Conservation (phyloP, 1,140 invertebrate genomes). For the Ptiloglossa arizonensis region DNA sequence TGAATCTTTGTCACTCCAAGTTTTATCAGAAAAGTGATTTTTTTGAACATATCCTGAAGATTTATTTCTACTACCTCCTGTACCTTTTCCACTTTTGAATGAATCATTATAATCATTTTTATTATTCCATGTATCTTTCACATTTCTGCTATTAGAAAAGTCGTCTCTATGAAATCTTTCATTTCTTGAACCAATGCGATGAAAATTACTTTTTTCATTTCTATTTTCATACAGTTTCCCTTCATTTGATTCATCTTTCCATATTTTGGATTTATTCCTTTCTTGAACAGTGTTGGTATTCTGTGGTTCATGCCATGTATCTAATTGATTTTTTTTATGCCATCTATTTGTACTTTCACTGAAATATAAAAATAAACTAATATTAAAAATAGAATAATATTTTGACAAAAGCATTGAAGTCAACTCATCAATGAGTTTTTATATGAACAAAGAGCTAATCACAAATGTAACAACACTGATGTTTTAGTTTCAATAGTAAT, state of each 20-base stretch:
- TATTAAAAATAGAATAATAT: neutral
- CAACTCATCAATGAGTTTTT: constrained; percentile 5
- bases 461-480: neutral
- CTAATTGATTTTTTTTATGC: constrained; percentile 40
- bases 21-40: constrained; percentile 56
- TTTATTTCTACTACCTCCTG: constrained; percentile 40
- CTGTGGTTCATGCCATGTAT: constrained; percentile 29
- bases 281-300: constrained; percentile 41
- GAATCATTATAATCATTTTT: constrained; percentile 51
- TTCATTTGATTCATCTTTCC: constrained; percentile 72
- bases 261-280: constrained; percentile 48
- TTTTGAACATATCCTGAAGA: constrained; percentile 31
- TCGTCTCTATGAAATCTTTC: constrained; percentile 58
- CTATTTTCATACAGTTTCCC: constrained; percentile 65
- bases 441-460: neutral
- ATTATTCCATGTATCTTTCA: constrained; percentile 46
- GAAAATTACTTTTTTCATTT: constrained; percentile 58
- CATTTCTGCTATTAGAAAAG: constrained; percentile 58
- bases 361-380: constrained; percentile 15
- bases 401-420: neutral
- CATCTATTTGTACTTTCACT: constrained; percentile 57
- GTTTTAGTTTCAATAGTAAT: neutral
- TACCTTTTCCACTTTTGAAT: constrained; percentile 58
- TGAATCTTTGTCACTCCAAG: constrained; percentile 71
- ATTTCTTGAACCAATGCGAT: constrained; percentile 50